phyloP scores from a whole-genome alignment of 23 tunicate genomes.

The Ascidia mentula region DNA sequence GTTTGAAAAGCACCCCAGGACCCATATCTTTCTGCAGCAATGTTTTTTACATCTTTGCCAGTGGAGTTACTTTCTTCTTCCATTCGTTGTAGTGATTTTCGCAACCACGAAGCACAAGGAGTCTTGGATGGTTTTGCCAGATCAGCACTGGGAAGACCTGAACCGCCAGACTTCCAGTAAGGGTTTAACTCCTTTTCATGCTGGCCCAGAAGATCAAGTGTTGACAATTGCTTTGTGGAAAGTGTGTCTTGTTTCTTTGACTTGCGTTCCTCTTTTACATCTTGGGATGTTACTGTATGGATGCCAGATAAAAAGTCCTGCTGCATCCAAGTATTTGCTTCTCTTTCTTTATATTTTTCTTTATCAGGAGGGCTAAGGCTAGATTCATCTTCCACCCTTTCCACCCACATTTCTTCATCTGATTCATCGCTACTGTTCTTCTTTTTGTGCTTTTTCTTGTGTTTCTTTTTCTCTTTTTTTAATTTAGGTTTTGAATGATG shows the following conservation, averaged over 20 bases:
- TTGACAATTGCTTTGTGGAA: slow-evolving; percentile 21
- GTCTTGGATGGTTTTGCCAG: background rate
- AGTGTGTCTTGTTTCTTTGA: slow-evolving; percentile 12
- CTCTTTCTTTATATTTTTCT: background rate
- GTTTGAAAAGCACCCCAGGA: slow-evolving; percentile 77
- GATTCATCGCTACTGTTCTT: slow-evolving; percentile 9
- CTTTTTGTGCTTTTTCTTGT: slow-evolving; percentile 36
- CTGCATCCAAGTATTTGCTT: slow-evolving; percentile 11
- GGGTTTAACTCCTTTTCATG: slow-evolving; percentile 82
- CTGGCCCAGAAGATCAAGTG: slow-evolving; percentile 54
- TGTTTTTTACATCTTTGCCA: slow-evolving; percentile 48
- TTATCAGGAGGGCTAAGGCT: background rate
- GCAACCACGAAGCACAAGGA: slow-evolving; percentile 60
- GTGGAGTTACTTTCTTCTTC: slow-evolving; percentile 74
- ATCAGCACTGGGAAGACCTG: slow-evolving; percentile 56
- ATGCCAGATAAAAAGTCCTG: slow-evolving; percentile 55
- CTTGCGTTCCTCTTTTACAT: slow-evolving; percentile 39
- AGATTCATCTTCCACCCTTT: slow-evolving; percentile 69
- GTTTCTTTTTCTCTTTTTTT: slow-evolving; percentile 34
- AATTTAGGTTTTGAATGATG: slow-evolving; percentile 40
- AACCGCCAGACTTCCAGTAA: slow-evolving; percentile 75
- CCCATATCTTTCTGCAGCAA: slow-evolving; percentile 90
- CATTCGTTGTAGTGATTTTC: slow-evolving; percentile 77
- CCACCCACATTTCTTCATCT: slow-evolving; percentile 50
- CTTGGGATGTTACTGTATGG: slow-evolving; percentile 42